Evolutionary conservation across 2,888 invertebrate genomes (phyloP).

Genomic region (Andrena trimmerana): DNA sequence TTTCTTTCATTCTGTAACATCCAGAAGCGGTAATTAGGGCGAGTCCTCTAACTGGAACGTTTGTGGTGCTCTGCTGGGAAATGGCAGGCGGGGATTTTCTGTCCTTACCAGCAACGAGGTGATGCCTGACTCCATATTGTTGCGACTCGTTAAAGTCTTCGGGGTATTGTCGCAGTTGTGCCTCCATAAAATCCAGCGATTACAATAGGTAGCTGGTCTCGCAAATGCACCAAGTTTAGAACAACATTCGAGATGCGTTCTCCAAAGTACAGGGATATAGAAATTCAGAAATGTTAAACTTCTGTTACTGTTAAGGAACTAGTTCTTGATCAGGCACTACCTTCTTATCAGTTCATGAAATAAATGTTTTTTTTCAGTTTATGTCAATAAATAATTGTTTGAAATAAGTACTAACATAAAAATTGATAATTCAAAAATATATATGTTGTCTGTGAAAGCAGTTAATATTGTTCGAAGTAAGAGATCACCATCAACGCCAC

Average conservation of each 20-base stretch:
- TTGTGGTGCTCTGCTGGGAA: conserved; percentile 26
- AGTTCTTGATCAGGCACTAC: too few relatives aligned
- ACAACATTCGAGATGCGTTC: neutral
- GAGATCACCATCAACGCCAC: too few relatives aligned
- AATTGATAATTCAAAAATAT: too few relatives aligned
- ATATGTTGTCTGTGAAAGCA: too few relatives aligned
- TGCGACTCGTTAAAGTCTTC: conserved; percentile 49
- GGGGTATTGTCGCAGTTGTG: conserved; percentile 36
- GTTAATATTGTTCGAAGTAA: too few relatives aligned
- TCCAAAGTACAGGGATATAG: neutral
- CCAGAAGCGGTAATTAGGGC: conserved; percentile 57
- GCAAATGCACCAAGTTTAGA: conserved; percentile 23
- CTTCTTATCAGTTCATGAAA: too few relatives aligned
- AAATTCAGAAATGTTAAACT: neutral
- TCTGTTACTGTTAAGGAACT: too few relatives aligned
- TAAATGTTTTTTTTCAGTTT: too few relatives aligned
- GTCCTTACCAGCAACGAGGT: conserved; percentile 56
- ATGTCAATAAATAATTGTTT: too few relatives aligned
- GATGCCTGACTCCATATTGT: conserved; percentile 50
- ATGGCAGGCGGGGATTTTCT: conserved; percentile 48
- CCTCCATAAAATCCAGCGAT: conserved; percentile 27
- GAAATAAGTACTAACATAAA: too few relatives aligned
- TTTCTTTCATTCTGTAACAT: conserved; percentile 51
- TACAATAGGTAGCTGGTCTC: conserved; percentile 31
- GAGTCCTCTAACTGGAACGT: conserved; percentile 27